These are phyloP conservation scores for Pyxicephalus adspersus DNA, from an alignment of 2,113 vertebrate species.

Conservation along the genomic window DNA sequence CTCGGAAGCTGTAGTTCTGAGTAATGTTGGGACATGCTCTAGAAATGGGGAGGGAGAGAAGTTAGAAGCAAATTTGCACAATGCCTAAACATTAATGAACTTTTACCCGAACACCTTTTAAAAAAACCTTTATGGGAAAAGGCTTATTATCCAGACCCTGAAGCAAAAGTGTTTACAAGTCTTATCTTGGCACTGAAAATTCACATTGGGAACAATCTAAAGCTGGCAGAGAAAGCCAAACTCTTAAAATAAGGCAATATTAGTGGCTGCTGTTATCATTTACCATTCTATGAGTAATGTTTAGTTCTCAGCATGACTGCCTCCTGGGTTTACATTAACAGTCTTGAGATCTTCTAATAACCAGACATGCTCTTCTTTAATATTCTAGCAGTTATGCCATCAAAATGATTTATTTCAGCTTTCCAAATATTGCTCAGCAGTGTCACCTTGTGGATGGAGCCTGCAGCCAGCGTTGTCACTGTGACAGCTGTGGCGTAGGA, in stretches of 20 bases:
- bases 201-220: too few species aligned
- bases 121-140: too few species aligned
- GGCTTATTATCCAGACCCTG: too few species aligned
- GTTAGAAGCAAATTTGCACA: too few species aligned
- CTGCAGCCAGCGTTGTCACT: background rate
- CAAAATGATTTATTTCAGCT: background rate
- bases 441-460: slow-evolving; percentile 13
- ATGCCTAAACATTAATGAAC: too few species aligned
- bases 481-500: background rate
- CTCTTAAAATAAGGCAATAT: background rate
- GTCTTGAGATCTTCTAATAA: slow-evolving; percentile 19
- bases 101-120: too few species aligned
- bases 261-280: slow-evolving; percentile 3
- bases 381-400: slow-evolving; percentile 34
- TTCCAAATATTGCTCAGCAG: background rate
- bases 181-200: too few species aligned
- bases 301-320: slow-evolving; percentile 18
- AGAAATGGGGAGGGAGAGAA: too few species aligned
- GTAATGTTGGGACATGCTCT: too few species aligned
- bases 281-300: slow-evolving; percentile 22
- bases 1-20: too few species aligned
- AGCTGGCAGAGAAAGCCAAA: background rate
- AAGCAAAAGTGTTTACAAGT: too few species aligned
- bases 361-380: slow-evolving; percentile 30
- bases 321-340: slow-evolving; percentile 34